Evolutionary conservation across 2,113 vertebrate species (phyloP), one percentile per base, ranked within the genome.

Genomic region (Cinclus cinclus): DNA sequence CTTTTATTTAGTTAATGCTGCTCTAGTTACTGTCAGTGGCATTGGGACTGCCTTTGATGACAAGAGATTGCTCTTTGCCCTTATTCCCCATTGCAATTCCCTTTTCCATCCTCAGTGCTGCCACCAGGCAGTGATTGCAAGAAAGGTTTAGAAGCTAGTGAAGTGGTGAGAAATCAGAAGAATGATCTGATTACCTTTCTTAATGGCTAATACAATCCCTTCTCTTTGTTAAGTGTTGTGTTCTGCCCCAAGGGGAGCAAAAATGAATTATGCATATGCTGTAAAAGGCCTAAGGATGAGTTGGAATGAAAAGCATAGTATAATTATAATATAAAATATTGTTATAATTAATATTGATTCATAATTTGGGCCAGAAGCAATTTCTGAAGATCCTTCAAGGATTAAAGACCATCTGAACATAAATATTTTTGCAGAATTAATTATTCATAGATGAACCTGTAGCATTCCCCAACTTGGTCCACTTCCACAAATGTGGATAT

Each of bases 311-410:
- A 95, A 87, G 30, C 21, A 81, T 24, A 41, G 17, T 60, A 9
- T 71, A 90, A 89, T 87, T 92, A 69, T 41, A 78, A 41, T 59
- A 49, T 41, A 73, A 84, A 12, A 11, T 88, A 52, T 41, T 81
- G 15, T 67, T 88, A 63, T 81, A 93, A 90, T 91, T 90, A 85
- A 88, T 92, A 94, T 83, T 6, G 55, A 77, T 91, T 97, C 83
- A 87, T 89, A 89, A 93, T 86, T 92, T 88, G 39, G 59, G 52
- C 50, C 70, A 94, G 68, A 93, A 92, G 20, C 56, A 88, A 90
- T 93, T 96, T 92, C 42, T 94, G 75, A 85, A 67, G 23, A 83
- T 77, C 55, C 33, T 58, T 85, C 39, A 76, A 76, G 41, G 52
- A 27, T 63, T 94, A 67, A 74, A 62, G 55, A 65, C 52, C 49